A percentile compares a stretch with the other conserved stretches of the same genome.
Conservation (phyloP, 2,888 invertebrate genomes). For the Glaucopsyche alexis region DNA sequence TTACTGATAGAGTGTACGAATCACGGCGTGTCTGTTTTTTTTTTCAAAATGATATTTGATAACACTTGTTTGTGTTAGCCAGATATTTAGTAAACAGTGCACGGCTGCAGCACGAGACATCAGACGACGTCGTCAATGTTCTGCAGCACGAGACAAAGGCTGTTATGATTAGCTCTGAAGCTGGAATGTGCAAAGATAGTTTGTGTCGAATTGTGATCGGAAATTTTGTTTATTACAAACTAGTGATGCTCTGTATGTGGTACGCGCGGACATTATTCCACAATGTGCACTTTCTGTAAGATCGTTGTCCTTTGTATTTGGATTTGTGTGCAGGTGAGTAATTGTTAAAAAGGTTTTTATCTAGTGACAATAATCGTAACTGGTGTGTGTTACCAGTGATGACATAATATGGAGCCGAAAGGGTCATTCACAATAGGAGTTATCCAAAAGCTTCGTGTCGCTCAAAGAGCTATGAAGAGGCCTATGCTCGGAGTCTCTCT, state of each 20-base stretch:
- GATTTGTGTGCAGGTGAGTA: conserved; percentile 31
- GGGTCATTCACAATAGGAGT: too few species aligned
- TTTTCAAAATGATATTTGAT: conserved; percentile 63
- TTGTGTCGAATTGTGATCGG: conserved; percentile 36
- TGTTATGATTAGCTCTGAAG: conserved; percentile 59
- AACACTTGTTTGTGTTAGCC: conserved; percentile 30
- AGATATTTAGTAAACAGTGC: conserved; percentile 75
- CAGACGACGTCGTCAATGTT: conserved; percentile 51
- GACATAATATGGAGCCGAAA: too few species aligned
- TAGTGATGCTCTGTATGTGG: conserved; percentile 39
- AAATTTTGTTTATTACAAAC: conserved; percentile 19
- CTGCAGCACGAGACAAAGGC: conserved; percentile 50
- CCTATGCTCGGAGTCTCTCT: too few species aligned
- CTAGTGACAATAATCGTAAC: neutral
- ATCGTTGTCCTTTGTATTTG: conserved; percentile 18
- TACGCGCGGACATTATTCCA: conserved; percentile 35
- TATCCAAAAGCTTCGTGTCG: too few species aligned
- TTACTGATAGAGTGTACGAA: conserved; percentile 38
- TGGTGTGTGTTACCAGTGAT: too few species aligned
- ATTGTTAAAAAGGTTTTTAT: neutral
- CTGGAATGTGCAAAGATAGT: conserved; percentile 55
- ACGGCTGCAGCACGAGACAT: conserved; percentile 50
- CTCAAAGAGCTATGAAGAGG: too few species aligned
- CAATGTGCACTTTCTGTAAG: conserved; percentile 30
- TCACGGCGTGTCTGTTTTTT: conserved; percentile 48